Conservation (phyloP, 2,113 vertebrate species). For the Apus apus region DNA sequence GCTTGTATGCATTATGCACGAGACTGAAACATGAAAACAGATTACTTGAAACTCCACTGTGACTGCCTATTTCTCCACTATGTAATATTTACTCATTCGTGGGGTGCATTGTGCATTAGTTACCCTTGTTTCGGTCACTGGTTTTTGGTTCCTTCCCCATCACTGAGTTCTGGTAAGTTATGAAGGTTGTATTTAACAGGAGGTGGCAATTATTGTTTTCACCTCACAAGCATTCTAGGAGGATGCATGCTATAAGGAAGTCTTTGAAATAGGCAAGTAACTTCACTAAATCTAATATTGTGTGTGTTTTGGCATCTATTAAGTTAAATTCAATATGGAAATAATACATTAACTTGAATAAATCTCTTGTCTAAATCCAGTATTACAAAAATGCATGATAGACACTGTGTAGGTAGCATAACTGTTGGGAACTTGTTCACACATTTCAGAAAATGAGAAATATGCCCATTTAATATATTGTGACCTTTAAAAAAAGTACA, state of each 20-base stretch:
- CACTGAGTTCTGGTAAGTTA: neutral
- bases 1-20: neutral
- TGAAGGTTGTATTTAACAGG: neutral
- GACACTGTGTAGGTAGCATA: neutral
- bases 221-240: neutral
- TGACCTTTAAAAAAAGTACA: slow-evolving; percentile 12
- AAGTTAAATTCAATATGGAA: neutral
- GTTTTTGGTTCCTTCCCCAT: neutral
- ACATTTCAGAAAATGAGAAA: neutral
- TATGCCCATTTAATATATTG: neutral
- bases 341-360: neutral
- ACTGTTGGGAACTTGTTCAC: neutral
- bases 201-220: neutral
- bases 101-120: neutral
- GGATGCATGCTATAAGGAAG: neutral
- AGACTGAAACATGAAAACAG: neutral
- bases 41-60: neutral
- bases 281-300: neutral
- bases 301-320: neutral
- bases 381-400: neutral
- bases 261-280: neutral
- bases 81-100: neutral
- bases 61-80: neutral
- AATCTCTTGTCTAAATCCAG: neutral
- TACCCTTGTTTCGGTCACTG: neutral